Evolutionary conservation across 2,797 vertebrate genomes (phyloP).

Genomic region (Coranthus polyacanthus): DNA sequence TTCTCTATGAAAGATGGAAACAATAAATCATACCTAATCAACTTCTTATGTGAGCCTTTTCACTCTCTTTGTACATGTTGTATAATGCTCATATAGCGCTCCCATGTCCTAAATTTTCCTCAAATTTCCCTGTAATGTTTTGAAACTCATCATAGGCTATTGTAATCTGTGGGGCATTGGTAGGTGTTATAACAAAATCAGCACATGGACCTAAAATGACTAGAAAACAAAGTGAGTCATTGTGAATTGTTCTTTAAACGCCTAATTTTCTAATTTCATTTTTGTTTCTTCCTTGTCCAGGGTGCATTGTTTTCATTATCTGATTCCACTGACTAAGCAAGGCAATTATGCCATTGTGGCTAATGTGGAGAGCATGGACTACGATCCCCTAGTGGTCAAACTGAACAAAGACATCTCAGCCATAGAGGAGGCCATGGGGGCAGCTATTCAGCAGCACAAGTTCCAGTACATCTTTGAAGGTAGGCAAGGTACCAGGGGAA

Average conservation of each 20-base stretch:
- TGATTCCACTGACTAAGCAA: conserved; percentile 96
- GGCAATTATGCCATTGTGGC: conserved; percentile 98
- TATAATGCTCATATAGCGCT: too few species aligned
- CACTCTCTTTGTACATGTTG: neutral
- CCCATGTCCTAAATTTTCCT: neutral
- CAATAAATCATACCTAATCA: neutral
- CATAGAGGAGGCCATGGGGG: conserved; percentile 95
- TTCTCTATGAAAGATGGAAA: conserved; percentile 12
- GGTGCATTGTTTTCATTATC: conserved; percentile 97
- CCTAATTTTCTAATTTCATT: neutral
- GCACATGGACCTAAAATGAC: conserved; percentile 1
- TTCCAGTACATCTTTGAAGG: conserved; percentile 99
- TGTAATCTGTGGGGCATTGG: too few species aligned
- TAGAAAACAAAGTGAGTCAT: neutral
- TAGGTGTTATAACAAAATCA: too few species aligned
- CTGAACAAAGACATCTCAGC: conserved; percentile 98
- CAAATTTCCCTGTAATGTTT: neutral
- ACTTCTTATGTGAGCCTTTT: neutral
- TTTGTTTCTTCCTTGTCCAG: conserved; percentile 76
- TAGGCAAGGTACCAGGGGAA: conserved; percentile 57
- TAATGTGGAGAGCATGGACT: conserved; percentile 99
- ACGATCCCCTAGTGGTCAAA: conserved; percentile 95
- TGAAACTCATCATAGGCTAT: neutral
- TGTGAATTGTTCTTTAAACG: neutral
- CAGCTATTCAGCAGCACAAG: conserved; percentile 96